Base-by-base conservation (phyloP, 64 coral and sea anemone genomes). In the Orbicella faveolata region DNA sequence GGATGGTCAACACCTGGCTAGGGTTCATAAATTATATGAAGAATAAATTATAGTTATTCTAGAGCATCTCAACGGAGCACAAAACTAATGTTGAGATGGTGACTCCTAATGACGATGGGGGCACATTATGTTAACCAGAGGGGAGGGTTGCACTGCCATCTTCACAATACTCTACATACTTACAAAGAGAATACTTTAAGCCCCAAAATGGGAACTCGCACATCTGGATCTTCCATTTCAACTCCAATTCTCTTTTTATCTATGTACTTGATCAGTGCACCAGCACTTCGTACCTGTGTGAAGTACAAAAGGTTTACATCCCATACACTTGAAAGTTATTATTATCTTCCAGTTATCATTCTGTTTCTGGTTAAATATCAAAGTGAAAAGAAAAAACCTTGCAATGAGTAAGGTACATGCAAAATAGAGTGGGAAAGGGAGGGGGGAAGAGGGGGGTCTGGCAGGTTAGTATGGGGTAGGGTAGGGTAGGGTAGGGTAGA, bases 221-320 rank as follows among this genome's bases (percentile, higher is more conserved):
- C 90, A 79, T 95, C 97, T 44, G 91, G 91, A 61, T 99, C 97
- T 39, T 99, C 97, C 7, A 99, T 81, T 82, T 99, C 97, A 75
- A 93, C 83, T 55, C 97, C 97, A 84, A 99, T 63, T 73, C 97
- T 84, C 74, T 96, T 93, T 67, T 99, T 99, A 52, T 99, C 94
- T 23, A 99, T 84, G 79, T 93, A 99, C 53, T 99, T 99, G 34
- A 99, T 84, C 73, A 99, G 78, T 33, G 94, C 97, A 69, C 97
- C 97, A 33, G 97, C 93, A 57, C 94, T 92, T 79, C 94, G 88
- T 65, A 99, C 97, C 97, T 99, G 72, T 1, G 84, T 83, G 25
- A 66, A 52, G 37, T 25, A 8, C 25, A n/a, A 9, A 70, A 26
- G 21, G 1, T 6, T 70, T 70, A 25, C 10, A 70, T 6, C 10